A percentile compares a stretch with the other conserved stretches of the same genome.
phyloP scores from a whole-genome alignment of 2,113 vertebrate genomes.

The Orthonyx spaldingii region DNA sequence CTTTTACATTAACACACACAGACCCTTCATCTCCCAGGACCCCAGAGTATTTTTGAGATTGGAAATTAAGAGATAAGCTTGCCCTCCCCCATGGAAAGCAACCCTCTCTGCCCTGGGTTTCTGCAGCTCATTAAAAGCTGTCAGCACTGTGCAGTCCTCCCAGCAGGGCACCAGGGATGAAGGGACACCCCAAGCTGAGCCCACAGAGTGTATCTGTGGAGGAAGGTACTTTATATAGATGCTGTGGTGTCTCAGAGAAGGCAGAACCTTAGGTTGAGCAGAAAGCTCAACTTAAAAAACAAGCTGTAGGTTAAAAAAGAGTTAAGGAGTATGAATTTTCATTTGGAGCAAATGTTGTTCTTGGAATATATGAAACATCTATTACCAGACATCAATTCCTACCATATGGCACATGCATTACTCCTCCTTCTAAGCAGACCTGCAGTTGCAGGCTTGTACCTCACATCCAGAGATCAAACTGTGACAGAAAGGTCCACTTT shows the following conservation, averaged over 20 bases:
- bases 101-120: not conserved
- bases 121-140: slow-evolving; percentile 51
- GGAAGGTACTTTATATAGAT: not conserved
- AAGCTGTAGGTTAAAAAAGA: not conserved
- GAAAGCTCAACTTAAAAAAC: not conserved
- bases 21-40: not conserved
- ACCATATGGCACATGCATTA: slow-evolving; percentile 26
- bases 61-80: slow-evolving; percentile 38
- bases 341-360: slow-evolving; percentile 7
- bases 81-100: not conserved
- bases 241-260: not conserved
- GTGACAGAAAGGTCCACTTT: not conserved
- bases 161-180: not conserved
- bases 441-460: not conserved
- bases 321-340: slow-evolving; percentile 26
- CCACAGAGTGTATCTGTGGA: not conserved
- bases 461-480: not conserved
- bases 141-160: not conserved
- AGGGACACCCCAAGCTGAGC: not conserved
- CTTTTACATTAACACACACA: not conserved
- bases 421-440: not conserved
- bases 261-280: not conserved
- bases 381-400: slow-evolving; percentile 37
- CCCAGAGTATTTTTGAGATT: not conserved
- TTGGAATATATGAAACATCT: slow-evolving; percentile 45